A percentile compares a stretch with the other conserved stretches of the same genome.
phyloP scores from a whole-genome alignment of 2,113 vertebrate species.

The Climacteris rufus region DNA sequence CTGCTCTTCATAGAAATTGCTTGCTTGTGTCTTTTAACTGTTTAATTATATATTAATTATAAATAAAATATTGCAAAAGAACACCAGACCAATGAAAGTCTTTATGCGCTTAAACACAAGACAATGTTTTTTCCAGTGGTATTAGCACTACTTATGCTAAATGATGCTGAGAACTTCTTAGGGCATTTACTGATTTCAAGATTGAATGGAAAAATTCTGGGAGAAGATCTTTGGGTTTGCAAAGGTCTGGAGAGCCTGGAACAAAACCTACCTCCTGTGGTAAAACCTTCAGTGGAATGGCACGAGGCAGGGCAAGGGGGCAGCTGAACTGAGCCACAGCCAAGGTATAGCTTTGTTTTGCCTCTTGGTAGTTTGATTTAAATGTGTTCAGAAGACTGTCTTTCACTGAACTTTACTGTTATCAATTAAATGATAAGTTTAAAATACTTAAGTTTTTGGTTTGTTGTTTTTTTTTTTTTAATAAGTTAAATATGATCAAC shows the following conservation, averaged over 20 bases:
- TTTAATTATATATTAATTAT: background rate
- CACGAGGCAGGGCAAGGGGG: background rate
- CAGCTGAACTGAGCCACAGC: background rate
- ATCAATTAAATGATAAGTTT: background rate
- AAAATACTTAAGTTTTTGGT: background rate
- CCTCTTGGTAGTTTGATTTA: background rate
- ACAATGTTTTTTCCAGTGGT: background rate
- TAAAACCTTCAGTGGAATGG: background rate
- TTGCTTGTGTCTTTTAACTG: background rate
- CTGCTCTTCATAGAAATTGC: background rate
- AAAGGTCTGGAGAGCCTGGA: background rate
- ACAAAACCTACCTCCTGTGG: background rate
- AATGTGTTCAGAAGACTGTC: background rate
- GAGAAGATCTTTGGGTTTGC: background rate
- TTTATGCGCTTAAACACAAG: background rate
- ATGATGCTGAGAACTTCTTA: background rate
- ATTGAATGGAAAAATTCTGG: background rate
- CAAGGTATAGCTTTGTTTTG: background rate
- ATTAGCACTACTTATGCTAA: background rate
- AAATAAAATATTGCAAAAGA: slow-evolving; percentile 40
- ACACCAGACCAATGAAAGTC: background rate
- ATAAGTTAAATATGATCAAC: background rate
- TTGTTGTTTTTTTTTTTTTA: background rate
- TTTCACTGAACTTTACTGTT: background rate
- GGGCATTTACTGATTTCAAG: background rate